Evolutionary conservation across 2,888 invertebrate species (phyloP).

Genomic region (Chesias legatella): DNA sequence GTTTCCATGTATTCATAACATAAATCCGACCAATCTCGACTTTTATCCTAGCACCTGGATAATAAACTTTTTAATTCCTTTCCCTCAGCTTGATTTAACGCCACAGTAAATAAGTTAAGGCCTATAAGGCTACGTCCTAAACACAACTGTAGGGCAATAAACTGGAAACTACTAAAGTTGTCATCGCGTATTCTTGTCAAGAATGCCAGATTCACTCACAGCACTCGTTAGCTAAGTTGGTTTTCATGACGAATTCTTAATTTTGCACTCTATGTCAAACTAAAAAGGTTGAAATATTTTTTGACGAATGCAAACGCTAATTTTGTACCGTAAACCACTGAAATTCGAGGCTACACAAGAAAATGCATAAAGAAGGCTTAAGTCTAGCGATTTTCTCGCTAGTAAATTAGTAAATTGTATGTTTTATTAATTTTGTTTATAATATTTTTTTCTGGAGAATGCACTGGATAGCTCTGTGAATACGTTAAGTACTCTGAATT

Average conservation of each 20-base stretch:
- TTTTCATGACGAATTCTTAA: neutral
- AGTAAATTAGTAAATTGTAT: neutral
- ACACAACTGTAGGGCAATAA: slow-evolving; percentile 7
- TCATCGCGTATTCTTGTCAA: slow-evolving; percentile 53
- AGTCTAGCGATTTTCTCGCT: neutral
- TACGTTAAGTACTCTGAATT: too few relatives aligned
- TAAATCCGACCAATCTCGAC: too few relatives aligned
- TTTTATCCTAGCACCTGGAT: too few relatives aligned
- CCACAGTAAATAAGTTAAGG: too few relatives aligned
- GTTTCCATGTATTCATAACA: too few relatives aligned
- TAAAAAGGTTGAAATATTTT: too few relatives aligned
- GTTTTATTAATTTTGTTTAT: neutral
- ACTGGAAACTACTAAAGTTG: slow-evolving; percentile 30
- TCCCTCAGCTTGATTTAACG: too few relatives aligned
- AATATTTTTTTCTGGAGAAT: too few relatives aligned
- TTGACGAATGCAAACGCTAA: neutral
- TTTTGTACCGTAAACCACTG: slow-evolving; percentile 49
- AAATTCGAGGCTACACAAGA: slow-evolving; percentile 44
- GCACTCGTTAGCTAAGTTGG: neutral
- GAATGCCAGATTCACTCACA: slow-evolving; percentile 42
- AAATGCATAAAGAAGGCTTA: slow-evolving; percentile 1
- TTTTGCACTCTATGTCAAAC: too few relatives aligned
- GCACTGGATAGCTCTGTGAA: too few relatives aligned
- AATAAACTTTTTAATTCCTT: too few relatives aligned
- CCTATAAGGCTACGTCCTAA: too few relatives aligned